Base-by-base conservation (phyloP, 35 echinoderm and acorn worm species). In the Apostichopus parvimensis region DNA sequence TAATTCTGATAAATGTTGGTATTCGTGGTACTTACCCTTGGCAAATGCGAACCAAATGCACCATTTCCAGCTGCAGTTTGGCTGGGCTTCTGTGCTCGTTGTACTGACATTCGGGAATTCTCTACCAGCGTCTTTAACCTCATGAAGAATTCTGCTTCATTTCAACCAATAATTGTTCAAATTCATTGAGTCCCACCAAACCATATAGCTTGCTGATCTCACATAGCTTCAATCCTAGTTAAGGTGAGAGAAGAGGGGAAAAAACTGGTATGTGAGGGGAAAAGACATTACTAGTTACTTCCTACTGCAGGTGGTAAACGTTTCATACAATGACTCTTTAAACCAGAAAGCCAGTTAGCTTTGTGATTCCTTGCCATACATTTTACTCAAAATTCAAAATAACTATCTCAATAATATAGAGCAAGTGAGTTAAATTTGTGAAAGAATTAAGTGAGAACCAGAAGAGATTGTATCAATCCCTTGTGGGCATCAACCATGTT, bases 111-210 rank as follows among this genome's bases (percentile, higher is more conserved):
- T 58, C 81, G 81, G 55, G 21, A 22, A 58, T 84, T 56, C 53
- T 58, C 54, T 17, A 59, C 58, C 4, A 4, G 13, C 57, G 24
- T 59, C 57, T 59, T 84, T 84, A 58, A 56, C 81, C 81, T 84
- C 81, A 84, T 84, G 81, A 84, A 84, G 81, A 84, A 21, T 84
- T 84, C 81, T 58, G 11, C 81, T 84, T 75, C 81, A 84, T 54
- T 58, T 58, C 81, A 58, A 55, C 57, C 8, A 55, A 58, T 59
- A 60, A 20, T 58, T 84, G 81, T 83, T 83, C 56, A 83, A 83
- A 83, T 84, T 84, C 23, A 84, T 75, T 75, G 5, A 75, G n/a
- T 68, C 13, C 71, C 71, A 75, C 71, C 71, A 75, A 18, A 75
- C 14, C 20, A 75, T 75, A 18, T n/a, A 6, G 71, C 71, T 75